Percentiles rank a stretch among this genome's conserved stretches.
phyloP scores from a whole-genome alignment of 2,113 vertebrate species.

The Callithrix jacchus region DNA sequence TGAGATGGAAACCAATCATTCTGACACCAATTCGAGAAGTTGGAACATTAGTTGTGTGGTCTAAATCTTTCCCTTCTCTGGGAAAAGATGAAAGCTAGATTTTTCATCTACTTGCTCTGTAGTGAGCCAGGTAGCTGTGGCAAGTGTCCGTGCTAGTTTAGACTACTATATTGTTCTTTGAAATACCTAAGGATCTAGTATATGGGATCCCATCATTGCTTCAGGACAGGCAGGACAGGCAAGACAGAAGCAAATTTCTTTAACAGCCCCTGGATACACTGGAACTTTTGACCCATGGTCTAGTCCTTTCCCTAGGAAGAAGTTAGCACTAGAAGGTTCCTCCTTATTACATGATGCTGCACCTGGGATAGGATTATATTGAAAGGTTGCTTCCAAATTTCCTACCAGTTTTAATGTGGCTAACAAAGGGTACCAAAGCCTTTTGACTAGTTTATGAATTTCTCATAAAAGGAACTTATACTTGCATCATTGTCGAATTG shows the following conservation, averaged over 20 bases:
- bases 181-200: not conserved
- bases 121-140: not conserved
- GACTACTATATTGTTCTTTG: not conserved
- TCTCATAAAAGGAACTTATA: not conserved
- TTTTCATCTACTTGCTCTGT: too few relatives aligned
- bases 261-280: not conserved
- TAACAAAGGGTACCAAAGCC: not conserved
- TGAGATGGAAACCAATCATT: not conserved
- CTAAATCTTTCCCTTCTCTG: not conserved
- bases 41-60: not conserved
- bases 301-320: not conserved
- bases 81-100: not conserved
- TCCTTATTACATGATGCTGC: not conserved
- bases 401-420: not conserved
- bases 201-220: not conserved
- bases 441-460: not conserved
- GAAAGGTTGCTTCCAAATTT: not conserved
- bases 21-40: not conserved
- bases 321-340: not conserved
- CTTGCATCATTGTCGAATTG: not conserved
- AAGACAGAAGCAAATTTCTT: not conserved
- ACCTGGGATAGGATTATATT: not conserved
- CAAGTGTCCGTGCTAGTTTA: fast-evolving
- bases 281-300: not conserved
- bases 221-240: not conserved